Evolutionary conservation across 2,888 invertebrate genomes (phyloP).

Genomic region (Euplagia quadripunctaria): DNA sequence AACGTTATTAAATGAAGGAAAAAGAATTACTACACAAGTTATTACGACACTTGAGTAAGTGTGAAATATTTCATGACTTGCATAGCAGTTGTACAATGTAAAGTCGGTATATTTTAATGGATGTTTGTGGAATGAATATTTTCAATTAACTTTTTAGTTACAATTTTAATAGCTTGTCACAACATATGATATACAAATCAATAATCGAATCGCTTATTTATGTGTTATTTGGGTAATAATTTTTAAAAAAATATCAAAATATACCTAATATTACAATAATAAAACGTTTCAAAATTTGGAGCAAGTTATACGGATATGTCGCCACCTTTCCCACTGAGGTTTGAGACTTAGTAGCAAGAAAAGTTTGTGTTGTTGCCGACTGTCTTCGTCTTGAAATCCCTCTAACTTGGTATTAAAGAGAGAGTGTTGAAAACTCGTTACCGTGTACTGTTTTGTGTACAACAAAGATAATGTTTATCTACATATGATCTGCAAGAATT

Average conservation of each 20-base stretch:
- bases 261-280: neutral
- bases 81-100: neutral
- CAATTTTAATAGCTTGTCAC: neutral
- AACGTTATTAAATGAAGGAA: neutral
- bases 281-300: neutral
- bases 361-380: slow-evolving; percentile 28
- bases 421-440: slow-evolving; percentile 10
- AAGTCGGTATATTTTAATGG: neutral
- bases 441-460: slow-evolving; percentile 5
- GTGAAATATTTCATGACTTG: neutral
- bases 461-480: neutral
- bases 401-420: slow-evolving; percentile 25
- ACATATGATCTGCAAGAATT: neutral
- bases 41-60: neutral
- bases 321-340: neutral
- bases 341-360: neutral
- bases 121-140: neutral
- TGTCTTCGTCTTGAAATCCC: slow-evolving; percentile 27
- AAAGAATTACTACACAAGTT: neutral
- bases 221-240: neutral
- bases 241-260: neutral
- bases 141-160: too few species aligned
- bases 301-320: neutral
- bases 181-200: neutral
- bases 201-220: too few species aligned